Conservation (phyloP, 2,797 vertebrate genomes). For the Enteromius trimaculatus region DNA sequence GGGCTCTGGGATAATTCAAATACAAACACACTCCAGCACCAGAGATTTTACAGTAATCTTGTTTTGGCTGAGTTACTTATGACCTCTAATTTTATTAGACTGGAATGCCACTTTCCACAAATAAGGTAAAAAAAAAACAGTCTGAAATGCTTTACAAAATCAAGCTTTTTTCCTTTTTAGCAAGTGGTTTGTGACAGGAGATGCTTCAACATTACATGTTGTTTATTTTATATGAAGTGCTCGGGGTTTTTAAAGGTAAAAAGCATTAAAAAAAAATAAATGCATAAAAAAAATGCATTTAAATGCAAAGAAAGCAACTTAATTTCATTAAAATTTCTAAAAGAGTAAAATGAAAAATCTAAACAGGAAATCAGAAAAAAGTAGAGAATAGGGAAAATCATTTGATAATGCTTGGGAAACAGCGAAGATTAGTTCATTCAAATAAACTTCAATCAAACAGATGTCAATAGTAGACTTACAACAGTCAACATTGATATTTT, state of each 20-base stretch:
- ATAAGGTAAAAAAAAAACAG: background rate
- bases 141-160: background rate
- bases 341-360: background rate
- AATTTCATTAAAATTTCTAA: background rate
- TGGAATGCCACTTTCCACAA: conserved; percentile 9
- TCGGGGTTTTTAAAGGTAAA: background rate
- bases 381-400: background rate
- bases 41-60: conserved; percentile 22
- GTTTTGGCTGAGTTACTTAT: conserved; percentile 25
- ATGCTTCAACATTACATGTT: too few species aligned
- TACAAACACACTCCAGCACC: conserved; percentile 34
- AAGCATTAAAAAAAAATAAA: background rate
- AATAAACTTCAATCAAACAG: background rate
- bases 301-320: too few species aligned
- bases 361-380: too few species aligned
- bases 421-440: background rate
- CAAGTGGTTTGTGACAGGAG: background rate
- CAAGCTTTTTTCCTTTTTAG: background rate
- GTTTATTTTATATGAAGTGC: background rate
- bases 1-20: conserved; percentile 27
- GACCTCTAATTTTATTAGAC: background rate
- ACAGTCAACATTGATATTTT: background rate
- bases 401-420: background rate
- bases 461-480: background rate
- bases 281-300: background rate